Conservation (phyloP, 2,888 invertebrate species). For the Drosophila falleni region DNA sequence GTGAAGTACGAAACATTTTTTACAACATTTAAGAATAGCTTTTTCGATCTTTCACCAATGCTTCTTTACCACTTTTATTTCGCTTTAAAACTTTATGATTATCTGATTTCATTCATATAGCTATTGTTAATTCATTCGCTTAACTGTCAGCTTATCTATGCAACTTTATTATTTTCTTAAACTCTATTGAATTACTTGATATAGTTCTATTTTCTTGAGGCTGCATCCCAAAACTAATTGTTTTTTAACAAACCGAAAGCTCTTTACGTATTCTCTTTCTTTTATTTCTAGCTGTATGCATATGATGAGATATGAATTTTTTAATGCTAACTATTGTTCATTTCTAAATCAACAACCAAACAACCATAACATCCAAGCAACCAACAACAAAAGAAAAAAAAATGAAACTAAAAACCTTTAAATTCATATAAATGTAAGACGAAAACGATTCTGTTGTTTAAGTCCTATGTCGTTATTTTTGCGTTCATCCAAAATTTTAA, state of each 20-base stretch:
- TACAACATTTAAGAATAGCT: slow-evolving; percentile 75
- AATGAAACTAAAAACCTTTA: slow-evolving; percentile 38
- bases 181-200: neutral
- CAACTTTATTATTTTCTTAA: slow-evolving; percentile 5
- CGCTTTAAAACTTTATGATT: slow-evolving; percentile 11
- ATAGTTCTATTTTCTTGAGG: slow-evolving; percentile 5
- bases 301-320: slow-evolving; percentile 77
- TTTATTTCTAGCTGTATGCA: slow-evolving; percentile 81
- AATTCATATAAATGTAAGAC: slow-evolving; percentile 63
- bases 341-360: slow-evolving; percentile 60
- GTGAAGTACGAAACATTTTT: slow-evolving; percentile 85
- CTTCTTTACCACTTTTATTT: slow-evolving; percentile 46
- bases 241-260: slow-evolving; percentile 54
- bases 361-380: slow-evolving; percentile 43
- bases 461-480: slow-evolving; percentile 22
- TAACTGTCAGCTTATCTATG: slow-evolving; percentile 1
- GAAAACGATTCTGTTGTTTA: slow-evolving; percentile 40
- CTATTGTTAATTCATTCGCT: slow-evolving; percentile 16
- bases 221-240: slow-evolving; percentile 37
- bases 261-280: slow-evolving; percentile 71
- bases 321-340: slow-evolving; percentile 70
- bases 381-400: slow-evolving; percentile 69
- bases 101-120: slow-evolving; percentile 10
- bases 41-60: slow-evolving; percentile 40
- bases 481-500: slow-evolving; percentile 1